Conservation (phyloP, 2,797 vertebrate genomes). For the Aplochiton taeniatus region DNA sequence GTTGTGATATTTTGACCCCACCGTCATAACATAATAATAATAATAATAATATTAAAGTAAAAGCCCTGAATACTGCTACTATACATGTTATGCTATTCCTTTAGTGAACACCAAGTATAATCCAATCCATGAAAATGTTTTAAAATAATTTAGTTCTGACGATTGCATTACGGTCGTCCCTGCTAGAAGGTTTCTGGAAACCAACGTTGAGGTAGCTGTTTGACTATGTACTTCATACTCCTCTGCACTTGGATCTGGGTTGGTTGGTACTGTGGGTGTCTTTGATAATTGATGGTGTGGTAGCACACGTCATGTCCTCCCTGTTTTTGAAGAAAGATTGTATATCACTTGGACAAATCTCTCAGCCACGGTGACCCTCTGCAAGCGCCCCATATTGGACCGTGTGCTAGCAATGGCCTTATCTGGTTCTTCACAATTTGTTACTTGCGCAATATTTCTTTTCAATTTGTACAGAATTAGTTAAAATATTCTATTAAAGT, state of each 20-base stretch:
- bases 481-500: conserved; percentile 98
- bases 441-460: conserved; percentile 94
- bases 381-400: conserved; percentile 59
- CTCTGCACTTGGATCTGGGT: conserved; percentile 34
- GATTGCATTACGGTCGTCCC: conserved; percentile 16
- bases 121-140: conserved; percentile 48
- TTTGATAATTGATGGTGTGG: conserved; percentile 28
- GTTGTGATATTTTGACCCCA: too few species aligned
- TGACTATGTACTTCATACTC: conserved; percentile 69
- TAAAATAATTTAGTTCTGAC: conserved; percentile 54
- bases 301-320: conserved; percentile 24
- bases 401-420: conserved; percentile 89
- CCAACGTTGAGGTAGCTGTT: conserved; percentile 36
- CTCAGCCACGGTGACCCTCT: conserved; percentile 57
- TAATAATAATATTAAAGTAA: too few species aligned
- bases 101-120: conserved; percentile 31
- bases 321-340: conserved; percentile 61
- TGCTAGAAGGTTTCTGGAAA: conserved; percentile 56
- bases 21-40: too few species aligned
- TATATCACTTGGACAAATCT: conserved; percentile 59
- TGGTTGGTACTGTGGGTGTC: conserved; percentile 34
- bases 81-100: not conserved
- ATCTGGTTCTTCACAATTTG: conserved; percentile 85
- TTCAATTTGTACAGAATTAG: conserved; percentile 98
- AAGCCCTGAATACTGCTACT: not conserved